A percentile compares a stretch with the other conserved stretches of the same genome.
Conservation (phyloP, 2,888 invertebrate species). For the Sialis lutaria region DNA sequence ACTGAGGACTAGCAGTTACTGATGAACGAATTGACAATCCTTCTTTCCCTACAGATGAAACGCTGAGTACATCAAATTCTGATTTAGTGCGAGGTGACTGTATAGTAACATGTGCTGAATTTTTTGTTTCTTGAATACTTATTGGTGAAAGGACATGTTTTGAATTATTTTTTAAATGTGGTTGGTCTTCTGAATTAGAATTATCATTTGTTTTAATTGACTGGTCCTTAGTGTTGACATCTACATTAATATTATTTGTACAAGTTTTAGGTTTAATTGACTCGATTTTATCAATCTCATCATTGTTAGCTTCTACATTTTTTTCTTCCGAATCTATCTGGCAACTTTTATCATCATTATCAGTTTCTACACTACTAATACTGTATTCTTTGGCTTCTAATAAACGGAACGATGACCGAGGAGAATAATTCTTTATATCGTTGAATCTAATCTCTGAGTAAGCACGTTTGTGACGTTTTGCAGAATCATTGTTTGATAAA, state of each 20-base stretch:
- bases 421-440: too few species aligned
- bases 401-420: too few species aligned
- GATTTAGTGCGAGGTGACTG: not conserved
- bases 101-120: not conserved
- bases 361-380: not conserved
- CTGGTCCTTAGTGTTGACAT: too few species aligned
- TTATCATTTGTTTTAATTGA: not conserved
- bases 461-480: too few species aligned
- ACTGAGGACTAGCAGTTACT: slow-evolving; percentile 3
- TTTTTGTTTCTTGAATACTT: too few species aligned
- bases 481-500: not conserved
- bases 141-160: not conserved
- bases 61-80: slow-evolving; percentile 1
- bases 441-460: too few species aligned
- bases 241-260: too few species aligned
- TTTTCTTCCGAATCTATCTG: not conserved
- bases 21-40: not conserved
- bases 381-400: not conserved
- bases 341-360: not conserved
- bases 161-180: not conserved
- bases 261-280: too few species aligned
- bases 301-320: not conserved
- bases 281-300: not conserved
- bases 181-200: not conserved
- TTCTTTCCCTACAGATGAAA: slow-evolving; percentile 1